Evolutionary conservation across 2,113 vertebrate species (phyloP), one percentile per base, ranked within the genome.

Genomic region (Chloropsis cyanopogon): DNA sequence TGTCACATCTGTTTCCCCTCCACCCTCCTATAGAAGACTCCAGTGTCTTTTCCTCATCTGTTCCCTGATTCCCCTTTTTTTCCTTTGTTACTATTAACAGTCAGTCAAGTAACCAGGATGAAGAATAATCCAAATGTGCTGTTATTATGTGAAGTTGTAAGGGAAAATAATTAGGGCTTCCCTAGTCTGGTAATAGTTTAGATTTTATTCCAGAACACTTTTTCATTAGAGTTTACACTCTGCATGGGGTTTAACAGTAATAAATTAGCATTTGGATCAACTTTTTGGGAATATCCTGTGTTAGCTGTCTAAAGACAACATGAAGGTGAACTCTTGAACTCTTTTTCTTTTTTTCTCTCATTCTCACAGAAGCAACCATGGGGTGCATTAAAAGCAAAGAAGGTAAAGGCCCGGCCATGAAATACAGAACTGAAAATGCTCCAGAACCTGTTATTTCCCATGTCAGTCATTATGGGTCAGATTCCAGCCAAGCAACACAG

Each of bases 311-410:
- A 47, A 56, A 86, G 29, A 44, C 1, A 52, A 14, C 7, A 10
- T 41, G 31, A 47, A 78, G 12, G 21, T 73, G 5, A 90, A 39
- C 24, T 86, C 11, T 42, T 73, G 5, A 90, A 39, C 24, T 86
- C 11, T 42, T 9, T 17, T 41, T 46, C 28, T 41, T 31, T 86
- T 69, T 53, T 33, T 7, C 11, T 87, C 14, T 96, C 26, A 2
- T 87, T 88, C 90, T 90, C 70, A n/a, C 85, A 99, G 98, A 93
- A 96, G 93, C 97, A 88, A 97, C 96, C 68, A 99, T 99, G 99
- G 99, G 99, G 96, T 99, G 99, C 95, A 98, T 99, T 91, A 99
- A 99, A 98, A 99, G 99, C 97, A 99, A 99, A 97, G 98, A 99
- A 96, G 98, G 99, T 97, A 99, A 99, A 98, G 98, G 98, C 96